These are phyloP conservation scores for Crossocerus cetratus DNA, from an alignment of 2,888 invertebrate species.

Conservation along the genomic window DNA sequence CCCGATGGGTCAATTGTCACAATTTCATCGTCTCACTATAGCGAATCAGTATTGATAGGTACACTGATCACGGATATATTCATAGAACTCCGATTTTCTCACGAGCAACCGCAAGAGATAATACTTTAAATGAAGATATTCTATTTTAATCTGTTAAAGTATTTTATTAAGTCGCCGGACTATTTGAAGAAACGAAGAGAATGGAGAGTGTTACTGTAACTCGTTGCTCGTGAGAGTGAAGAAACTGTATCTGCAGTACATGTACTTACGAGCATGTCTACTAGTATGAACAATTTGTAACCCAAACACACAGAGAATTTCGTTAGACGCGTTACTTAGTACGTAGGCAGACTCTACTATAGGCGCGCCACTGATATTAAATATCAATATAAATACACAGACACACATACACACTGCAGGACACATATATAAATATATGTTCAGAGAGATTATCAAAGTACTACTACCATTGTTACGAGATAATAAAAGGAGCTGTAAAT, in stretches of 20 bases:
- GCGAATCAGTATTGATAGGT: constrained; percentile 43
- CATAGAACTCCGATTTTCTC: constrained; percentile 15
- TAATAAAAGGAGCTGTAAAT: constrained; percentile 70
- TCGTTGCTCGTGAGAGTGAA: constrained; percentile 45
- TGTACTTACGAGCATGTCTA: constrained; percentile 46
- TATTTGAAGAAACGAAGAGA: constrained; percentile 14
- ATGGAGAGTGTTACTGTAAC: constrained; percentile 32
- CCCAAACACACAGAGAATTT: constrained; percentile 24
- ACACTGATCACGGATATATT: constrained; percentile 29
- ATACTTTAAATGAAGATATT: constrained; percentile 42
- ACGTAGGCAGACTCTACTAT: constrained; percentile 50
- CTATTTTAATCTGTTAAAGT: constrained; percentile 65
- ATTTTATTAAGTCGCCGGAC: constrained; percentile 62
- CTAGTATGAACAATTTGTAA: constrained; percentile 34
- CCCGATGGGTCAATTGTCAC: too few relatives aligned
- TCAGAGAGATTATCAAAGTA: constrained; percentile 66
- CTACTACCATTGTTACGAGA: constrained; percentile 64
- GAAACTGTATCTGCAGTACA: constrained; percentile 40
- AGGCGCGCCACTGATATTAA: constrained; percentile 62
- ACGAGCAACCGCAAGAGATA: constrained; percentile 30
- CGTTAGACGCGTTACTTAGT: constrained; percentile 36
- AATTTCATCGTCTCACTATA: constrained; percentile 17
- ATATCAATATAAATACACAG: too few relatives aligned
- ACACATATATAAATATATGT: constrained; percentile 46
- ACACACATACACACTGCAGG: too few relatives aligned